Base-by-base conservation (phyloP, 2,113 vertebrate species). In the Embiotoca jacksoni region DNA sequence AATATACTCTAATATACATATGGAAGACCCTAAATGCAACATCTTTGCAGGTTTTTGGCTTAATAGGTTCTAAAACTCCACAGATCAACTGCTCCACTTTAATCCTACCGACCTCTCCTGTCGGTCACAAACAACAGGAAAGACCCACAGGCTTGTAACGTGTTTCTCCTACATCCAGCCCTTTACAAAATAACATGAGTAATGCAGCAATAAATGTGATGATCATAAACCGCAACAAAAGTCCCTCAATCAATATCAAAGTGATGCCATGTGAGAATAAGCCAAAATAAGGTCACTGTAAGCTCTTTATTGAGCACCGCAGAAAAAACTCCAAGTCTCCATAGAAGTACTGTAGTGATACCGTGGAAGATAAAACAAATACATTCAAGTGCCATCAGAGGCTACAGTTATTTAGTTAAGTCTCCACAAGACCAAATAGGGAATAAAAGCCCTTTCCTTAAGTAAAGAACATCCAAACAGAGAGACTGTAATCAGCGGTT, bases 361-460 rank as follows among this genome's bases (percentile, higher is more conserved):
- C 59, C 39, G 39, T 0, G 7, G 15, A 35, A 64, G 53, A 80
- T 36, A 30, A 39, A 83, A 78, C 36, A 68, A 62, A 74, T 32
- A 46, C 60, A 10, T 44, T 60, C 23, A 61, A 55, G 58, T 81
- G 62, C 41, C 36, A 31, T 66, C 7, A 63, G 41, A 50, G 52
- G 47, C 67, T 36, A 8, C 62, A 54, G 73, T 39, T 53, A 4
- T 56, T 52, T 16, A 70, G 53, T 52, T 11, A 64, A 14, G 52
- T 74, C 44, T 81, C 64, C 53, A 74, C 47, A 57, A 71, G 74
- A 76, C 69, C 72, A 53, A 31, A 70, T 53, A 53, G 58, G 4
- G 31, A 30, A 50, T 9, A 6, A 36, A 3, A 61, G 37, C n/a
- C 1, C 7, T 61, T 9, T 32, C 68, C 46, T 37, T 8, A 5